Percentiles rank a stretch among this genome's conserved stretches.
phyloP scores from a whole-genome alignment of 1,140 invertebrate genomes.

The Drosophila subobscura region DNA sequence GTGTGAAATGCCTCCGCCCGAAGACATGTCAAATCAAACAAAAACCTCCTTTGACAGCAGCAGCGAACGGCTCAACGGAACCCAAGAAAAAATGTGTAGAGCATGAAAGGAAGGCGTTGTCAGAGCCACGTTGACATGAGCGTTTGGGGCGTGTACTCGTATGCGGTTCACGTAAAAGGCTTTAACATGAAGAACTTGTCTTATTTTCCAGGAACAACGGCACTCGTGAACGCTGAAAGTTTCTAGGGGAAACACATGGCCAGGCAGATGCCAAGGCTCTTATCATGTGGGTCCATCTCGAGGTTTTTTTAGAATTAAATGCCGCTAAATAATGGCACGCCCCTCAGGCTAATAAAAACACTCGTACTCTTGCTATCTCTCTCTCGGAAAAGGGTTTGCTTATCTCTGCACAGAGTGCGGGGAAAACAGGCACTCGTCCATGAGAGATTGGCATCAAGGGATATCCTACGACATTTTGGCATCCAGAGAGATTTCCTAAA shows the following conservation, averaged over 20 bases:
- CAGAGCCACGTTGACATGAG: slow-evolving; percentile 22
- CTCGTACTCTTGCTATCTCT: background rate
- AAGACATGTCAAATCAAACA: slow-evolving; percentile 49
- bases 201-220: slow-evolving; percentile 11
- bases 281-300: slow-evolving; percentile 33
- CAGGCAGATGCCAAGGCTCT: background rate
- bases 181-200: slow-evolving; percentile 30
- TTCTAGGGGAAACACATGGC: slow-evolving; percentile 17
- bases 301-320: slow-evolving; percentile 22
- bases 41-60: slow-evolving; percentile 64
- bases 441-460: slow-evolving; percentile 37
- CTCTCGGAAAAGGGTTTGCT: slow-evolving; percentile 32
- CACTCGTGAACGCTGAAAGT: slow-evolving; percentile 5
- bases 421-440: slow-evolving; percentile 22
- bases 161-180: slow-evolving; percentile 24
- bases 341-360: slow-evolving; percentile 35
- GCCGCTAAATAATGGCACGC: slow-evolving; percentile 23
- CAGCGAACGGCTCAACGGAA: slow-evolving; percentile 6
- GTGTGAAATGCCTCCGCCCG: background rate
- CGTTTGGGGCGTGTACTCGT: slow-evolving; percentile 1
- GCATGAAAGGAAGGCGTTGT: slow-evolving; percentile 18
- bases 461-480: slow-evolving; percentile 13
- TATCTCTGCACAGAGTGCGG: slow-evolving; percentile 18
- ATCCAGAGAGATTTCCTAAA: slow-evolving; percentile 1
- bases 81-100: slow-evolving; percentile 9